These are phyloP conservation scores for Spicauda simplicius DNA, from an alignment of 2,888 invertebrate species.

Conservation along the genomic window DNA sequence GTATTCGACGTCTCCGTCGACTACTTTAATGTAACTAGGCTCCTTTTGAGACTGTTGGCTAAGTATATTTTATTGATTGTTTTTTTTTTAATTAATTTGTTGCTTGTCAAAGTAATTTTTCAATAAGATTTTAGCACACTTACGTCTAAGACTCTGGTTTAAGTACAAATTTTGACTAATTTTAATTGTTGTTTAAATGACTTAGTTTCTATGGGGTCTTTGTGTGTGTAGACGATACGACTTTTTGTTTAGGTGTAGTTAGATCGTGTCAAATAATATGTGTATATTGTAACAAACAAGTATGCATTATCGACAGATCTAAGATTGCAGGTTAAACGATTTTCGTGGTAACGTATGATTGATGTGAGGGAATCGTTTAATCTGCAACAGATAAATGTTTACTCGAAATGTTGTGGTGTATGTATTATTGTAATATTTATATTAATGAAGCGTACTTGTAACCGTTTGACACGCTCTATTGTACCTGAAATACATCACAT, in stretches of 20 bases:
- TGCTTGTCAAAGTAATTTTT: constrained; percentile 66
- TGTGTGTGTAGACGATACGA: constrained; percentile 56
- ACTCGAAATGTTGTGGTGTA: constrained; percentile 28
- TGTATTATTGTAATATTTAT: constrained; percentile 33
- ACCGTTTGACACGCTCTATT: constrained; percentile 70
- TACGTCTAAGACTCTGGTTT: constrained; percentile 78
- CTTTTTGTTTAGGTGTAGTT: constrained; percentile 61
- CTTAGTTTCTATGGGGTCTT: constrained; percentile 64
- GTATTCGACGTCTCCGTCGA: constrained; percentile 73
- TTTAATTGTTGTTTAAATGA: constrained; percentile 81
- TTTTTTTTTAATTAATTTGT: constrained; percentile 70
- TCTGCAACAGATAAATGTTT: constrained; percentile 23
- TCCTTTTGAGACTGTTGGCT: constrained; percentile 79
- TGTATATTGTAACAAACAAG: constrained; percentile 28
- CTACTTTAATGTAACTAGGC: constrained; percentile 69
- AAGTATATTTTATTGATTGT: constrained; percentile 80
- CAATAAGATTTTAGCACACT: constrained; percentile 60
- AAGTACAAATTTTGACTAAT: constrained; percentile 84
- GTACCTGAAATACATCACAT: constrained; percentile 69
- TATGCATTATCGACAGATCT: constrained; percentile 16
- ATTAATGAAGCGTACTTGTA: constrained; percentile 36
- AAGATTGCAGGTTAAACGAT: constrained; percentile 28
- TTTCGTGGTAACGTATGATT: constrained; percentile 13
- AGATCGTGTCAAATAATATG: constrained; percentile 64
- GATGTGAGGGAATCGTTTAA: constrained; percentile 25